Evolutionary conservation across 2,797 vertebrate genomes (phyloP), one percentile per base, ranked within the genome.

Genomic region (Nyctibius grandis): DNA sequence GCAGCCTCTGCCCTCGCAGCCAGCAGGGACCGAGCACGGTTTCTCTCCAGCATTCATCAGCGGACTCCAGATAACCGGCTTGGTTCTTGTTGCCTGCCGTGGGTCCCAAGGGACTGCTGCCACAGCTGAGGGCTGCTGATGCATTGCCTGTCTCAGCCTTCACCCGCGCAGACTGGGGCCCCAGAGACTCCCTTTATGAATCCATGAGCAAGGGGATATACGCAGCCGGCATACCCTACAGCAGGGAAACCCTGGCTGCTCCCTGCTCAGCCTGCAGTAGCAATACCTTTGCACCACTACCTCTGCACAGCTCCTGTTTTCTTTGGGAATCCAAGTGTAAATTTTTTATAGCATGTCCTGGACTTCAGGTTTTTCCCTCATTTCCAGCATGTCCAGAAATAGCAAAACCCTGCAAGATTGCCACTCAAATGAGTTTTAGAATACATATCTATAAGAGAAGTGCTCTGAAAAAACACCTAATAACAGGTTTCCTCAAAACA

Each of bases 131-230:
- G 45, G 25, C 18, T 85, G 15, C 40, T 85, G 81, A 77, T 77
- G 51, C 51, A 53, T 15, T 22, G 80, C 61, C 61, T 42, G 0
- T 45, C 36, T 59, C 48, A 42, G n/a, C 73, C 79, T 23, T 22
- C 1, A 0, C 12, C 9, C 0, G 1, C 4, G 1, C 38, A 45
- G 20, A 1, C 45, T 7, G 11, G 11, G 42, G 40, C 61, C 47
- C 19, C 70, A n/a, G 73, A 33, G 60, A 5, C 12, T 64, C 48
- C 29, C 42, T 21, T 15, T 15, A 15, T 0, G 4, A 34, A 42
- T 67, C 33, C 2, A 2, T 2, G 17, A 64, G 76, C 18, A 4
- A 31, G 28, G 38, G n/a, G 13, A 29, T 48, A 36, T 2, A 4
- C 0, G 6, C 34, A 59, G 50, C 15, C 8, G 0, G 5, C 18